Conservation (phyloP, 2,797 vertebrate genomes). For the Syndactyla subalaris region DNA sequence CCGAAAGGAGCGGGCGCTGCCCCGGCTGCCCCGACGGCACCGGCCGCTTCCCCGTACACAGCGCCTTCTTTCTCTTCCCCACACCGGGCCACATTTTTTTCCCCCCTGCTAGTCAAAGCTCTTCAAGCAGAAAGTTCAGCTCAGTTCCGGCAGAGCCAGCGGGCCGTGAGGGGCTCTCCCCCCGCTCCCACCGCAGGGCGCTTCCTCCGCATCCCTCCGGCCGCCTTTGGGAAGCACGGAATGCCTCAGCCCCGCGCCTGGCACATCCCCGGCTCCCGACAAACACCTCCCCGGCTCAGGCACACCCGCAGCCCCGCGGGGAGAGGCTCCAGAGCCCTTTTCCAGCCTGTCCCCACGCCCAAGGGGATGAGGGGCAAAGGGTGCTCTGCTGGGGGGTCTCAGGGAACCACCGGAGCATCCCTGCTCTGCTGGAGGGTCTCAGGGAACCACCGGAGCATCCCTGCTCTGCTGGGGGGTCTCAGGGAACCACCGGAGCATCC, state of each 20-base stretch:
- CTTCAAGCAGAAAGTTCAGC: slow-evolving; percentile 55
- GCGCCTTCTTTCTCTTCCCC: slow-evolving; percentile 24
- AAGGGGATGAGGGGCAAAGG: neutral
- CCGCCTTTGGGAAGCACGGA: neutral
- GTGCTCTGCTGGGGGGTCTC: neutral
- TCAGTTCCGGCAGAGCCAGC: slow-evolving; percentile 2
- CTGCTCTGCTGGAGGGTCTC: neutral
- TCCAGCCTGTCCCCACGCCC: neutral
- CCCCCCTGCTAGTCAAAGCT: neutral
- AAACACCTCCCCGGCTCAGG: neutral
- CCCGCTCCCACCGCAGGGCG: neutral
- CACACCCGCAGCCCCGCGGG: neutral
- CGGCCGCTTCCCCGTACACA: neutral
- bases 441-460: neutral
- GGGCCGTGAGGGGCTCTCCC: neutral
- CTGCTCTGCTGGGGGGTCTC: neutral
- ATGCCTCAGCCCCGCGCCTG: slow-evolving; percentile 8
- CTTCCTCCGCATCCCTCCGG: neutral
- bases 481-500: neutral
- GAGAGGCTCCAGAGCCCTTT: neutral
- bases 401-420: neutral
- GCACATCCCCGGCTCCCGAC: slow-evolving; percentile 1
- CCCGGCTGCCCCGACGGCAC: neutral
- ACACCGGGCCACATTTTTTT: neutral
- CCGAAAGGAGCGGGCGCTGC: neutral